phyloP scores from a whole-genome alignment of 2,797 vertebrate species.

The Fistularia commersonii region DNA sequence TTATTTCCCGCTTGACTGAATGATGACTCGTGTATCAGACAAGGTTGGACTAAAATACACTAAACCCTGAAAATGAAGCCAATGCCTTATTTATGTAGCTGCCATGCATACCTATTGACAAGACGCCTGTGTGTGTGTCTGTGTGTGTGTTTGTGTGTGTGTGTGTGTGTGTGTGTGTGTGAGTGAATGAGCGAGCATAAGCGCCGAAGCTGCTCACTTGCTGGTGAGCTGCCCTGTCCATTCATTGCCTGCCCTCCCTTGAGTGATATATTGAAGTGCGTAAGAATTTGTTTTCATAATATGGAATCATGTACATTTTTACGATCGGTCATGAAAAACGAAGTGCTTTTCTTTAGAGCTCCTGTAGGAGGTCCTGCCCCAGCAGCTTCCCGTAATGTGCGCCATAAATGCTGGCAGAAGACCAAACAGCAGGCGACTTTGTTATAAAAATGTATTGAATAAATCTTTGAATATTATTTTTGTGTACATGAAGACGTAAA shows the following conservation, averaged over 20 bases:
- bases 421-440: neutral
- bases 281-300: constrained; percentile 61
- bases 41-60: too few species aligned
- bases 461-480: too few species aligned
- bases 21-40: too few species aligned
- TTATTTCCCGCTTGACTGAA: too few species aligned
- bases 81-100: too few species aligned
- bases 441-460: neutral
- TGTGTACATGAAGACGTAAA: too few species aligned
- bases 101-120: too few species aligned
- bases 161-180: neutral
- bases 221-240: constrained; percentile 1
- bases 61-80: too few species aligned
- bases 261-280: constrained; percentile 48
- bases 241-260: constrained; percentile 16
- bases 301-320: constrained; percentile 57
- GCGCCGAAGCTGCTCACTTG: neutral
- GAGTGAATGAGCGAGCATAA: constrained; percentile 3
- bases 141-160: constrained; percentile 1
- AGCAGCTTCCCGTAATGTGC: constrained; percentile 3
- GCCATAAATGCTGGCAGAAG: neutral
- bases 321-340: constrained; percentile 62
- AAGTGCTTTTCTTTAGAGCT: constrained; percentile 37
- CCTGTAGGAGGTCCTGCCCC: constrained; percentile 22
- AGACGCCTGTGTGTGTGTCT: neutral